Conservation (phyloP, 2,888 invertebrate genomes). For the Pristionchus entomophagus region DNA sequence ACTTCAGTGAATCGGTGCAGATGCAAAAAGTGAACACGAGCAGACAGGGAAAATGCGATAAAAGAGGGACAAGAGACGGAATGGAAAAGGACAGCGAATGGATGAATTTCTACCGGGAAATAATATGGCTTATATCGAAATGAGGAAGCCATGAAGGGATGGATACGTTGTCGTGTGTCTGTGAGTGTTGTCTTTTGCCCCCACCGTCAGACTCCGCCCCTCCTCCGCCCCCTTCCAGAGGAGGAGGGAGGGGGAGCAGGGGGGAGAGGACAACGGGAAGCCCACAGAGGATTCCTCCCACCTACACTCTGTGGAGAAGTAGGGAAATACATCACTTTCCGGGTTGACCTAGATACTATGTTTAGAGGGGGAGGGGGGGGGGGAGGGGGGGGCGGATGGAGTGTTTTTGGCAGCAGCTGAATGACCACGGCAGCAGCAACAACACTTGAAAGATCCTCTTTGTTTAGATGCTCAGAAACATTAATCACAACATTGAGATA, state of each 20-base stretch:
- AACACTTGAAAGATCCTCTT: conserved; percentile 4
- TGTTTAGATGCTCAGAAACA: too few species aligned
- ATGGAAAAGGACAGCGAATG: not conserved
- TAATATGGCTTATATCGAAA: not conserved
- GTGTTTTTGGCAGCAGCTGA: not conserved
- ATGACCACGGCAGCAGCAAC: not conserved
- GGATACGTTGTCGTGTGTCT: not conserved
- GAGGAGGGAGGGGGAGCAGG: not conserved
- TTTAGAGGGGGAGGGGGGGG: not conserved
- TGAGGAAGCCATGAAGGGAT: not conserved
- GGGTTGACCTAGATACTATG: conserved; percentile 15
- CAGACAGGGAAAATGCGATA: not conserved
- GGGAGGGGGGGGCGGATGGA: not conserved
- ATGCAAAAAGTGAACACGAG: not conserved
- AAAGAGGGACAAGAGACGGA: not conserved
- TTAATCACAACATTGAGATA: too few species aligned
- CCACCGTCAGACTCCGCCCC: not conserved
- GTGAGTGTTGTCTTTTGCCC: not conserved
- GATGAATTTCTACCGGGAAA: not conserved
- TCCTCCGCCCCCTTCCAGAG: not conserved
- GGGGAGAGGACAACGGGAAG: not conserved
- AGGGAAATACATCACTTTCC: not conserved
- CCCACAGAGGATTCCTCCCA: not conserved
- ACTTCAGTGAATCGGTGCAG: not conserved
- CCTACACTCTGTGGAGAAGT: not conserved